Evolutionary conservation across 2,113 vertebrate species (phyloP).

Genomic region (Notiomystis cincta): DNA sequence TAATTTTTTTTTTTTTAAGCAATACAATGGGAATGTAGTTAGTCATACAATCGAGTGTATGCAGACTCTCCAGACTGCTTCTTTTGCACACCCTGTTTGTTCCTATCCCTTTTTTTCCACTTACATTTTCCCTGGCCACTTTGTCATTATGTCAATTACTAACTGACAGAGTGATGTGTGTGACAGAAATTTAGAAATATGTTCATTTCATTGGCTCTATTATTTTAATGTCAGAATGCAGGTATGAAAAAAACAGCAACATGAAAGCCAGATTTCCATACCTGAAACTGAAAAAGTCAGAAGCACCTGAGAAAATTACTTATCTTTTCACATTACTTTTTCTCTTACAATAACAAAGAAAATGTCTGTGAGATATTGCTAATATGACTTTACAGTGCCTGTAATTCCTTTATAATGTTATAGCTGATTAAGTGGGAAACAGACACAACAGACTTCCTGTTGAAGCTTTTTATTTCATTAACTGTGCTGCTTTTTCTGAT

Average conservation of each 20-base stretch:
- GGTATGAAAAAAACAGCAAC: neutral
- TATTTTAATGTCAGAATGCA: slow-evolving; percentile 7
- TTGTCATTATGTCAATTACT: slow-evolving; percentile 26
- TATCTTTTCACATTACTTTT: neutral
- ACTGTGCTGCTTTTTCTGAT: slow-evolving; percentile 37
- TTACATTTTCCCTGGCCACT: slow-evolving; percentile 8
- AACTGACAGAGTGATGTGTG: neutral
- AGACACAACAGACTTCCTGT: slow-evolving; percentile 5
- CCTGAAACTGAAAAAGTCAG: neutral
- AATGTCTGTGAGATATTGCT: neutral
- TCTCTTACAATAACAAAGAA: neutral
- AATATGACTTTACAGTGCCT: neutral
- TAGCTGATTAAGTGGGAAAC: slow-evolving; percentile 46
- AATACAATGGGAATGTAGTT: neutral
- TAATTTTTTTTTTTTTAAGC: neutral
- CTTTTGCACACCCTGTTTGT: neutral
- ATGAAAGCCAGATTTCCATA: neutral
- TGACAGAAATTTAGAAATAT: slow-evolving; percentile 19
- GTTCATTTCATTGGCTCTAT: neutral
- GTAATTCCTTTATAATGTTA: neutral
- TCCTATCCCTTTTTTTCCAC: neutral
- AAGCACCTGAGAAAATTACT: neutral
- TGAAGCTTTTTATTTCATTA: slow-evolving; percentile 46
- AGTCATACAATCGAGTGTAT: neutral
- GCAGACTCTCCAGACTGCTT: neutral